These are phyloP conservation scores for Chaunax sp. DNA, from an alignment of 2,797 vertebrate species.

Conservation along the genomic window DNA sequence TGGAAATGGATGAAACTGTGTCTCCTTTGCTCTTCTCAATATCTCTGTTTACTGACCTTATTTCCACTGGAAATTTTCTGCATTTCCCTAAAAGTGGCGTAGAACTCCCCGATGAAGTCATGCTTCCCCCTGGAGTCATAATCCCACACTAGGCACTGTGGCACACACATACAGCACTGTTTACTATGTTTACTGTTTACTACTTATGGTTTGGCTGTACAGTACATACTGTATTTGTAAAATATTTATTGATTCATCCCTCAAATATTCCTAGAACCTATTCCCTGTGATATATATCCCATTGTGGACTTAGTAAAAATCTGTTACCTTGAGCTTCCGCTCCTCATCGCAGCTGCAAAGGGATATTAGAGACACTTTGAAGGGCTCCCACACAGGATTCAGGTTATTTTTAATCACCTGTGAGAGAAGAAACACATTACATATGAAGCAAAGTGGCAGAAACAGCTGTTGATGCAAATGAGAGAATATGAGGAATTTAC, in stretches of 20 bases:
- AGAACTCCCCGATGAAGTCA: slow-evolving; percentile 97
- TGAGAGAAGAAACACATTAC: not conserved
- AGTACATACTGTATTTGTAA: slow-evolving; percentile 5
- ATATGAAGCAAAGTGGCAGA: slow-evolving; percentile 13
- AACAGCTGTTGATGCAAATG: slow-evolving; percentile 9
- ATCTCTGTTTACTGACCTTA: slow-evolving; percentile 84
- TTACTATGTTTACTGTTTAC: slow-evolving; percentile 32
- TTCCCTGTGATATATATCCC: not conserved
- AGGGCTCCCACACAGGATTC: slow-evolving; percentile 95
- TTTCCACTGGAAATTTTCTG: slow-evolving; percentile 90
- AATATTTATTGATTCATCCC: not conserved
- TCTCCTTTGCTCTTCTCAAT: slow-evolving; percentile 35
- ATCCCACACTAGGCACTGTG: slow-evolving; percentile 94
- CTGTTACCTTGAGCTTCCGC: slow-evolving; percentile 90
- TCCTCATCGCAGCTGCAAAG: slow-evolving; percentile 95
- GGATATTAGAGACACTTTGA: slow-evolving; percentile 94
- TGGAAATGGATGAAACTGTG: slow-evolving; percentile 58
- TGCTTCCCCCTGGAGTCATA: slow-evolving; percentile 96
- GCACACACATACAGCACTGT: slow-evolving; percentile 43
- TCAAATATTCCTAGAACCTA: not conserved
- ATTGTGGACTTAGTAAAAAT: not conserved
- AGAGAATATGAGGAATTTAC: slow-evolving; percentile 70
- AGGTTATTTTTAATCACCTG: slow-evolving; percentile 98
- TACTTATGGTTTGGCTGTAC: not conserved
- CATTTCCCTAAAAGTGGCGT: slow-evolving; percentile 94